A percentile compares a stretch with the other conserved stretches of the same genome.
phyloP scores from a whole-genome alignment of 2,797 vertebrate species.

The Scyliorhinus canicula region DNA sequence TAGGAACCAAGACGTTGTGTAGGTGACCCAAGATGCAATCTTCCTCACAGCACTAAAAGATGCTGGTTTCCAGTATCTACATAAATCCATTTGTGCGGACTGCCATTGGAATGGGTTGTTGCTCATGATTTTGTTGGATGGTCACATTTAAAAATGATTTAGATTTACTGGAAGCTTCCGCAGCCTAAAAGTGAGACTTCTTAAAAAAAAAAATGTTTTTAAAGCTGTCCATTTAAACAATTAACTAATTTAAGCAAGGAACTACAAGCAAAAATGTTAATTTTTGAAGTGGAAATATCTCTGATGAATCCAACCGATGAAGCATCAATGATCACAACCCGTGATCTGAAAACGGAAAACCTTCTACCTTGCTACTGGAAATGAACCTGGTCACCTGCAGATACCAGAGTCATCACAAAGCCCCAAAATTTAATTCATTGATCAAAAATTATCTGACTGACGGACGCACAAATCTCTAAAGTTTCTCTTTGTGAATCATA shows the following conservation, averaged over 20 bases:
- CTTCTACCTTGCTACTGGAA: background rate
- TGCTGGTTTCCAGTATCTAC: too few relatives aligned
- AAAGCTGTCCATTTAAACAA: background rate
- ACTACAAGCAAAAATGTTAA: background rate
- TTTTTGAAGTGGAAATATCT: background rate
- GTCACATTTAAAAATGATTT: background rate
- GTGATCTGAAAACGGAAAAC: background rate
- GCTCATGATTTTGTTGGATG: background rate
- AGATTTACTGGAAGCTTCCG: background rate
- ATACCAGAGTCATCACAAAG: too few relatives aligned
- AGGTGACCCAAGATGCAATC: too few relatives aligned
- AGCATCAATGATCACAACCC: background rate
- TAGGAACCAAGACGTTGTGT: too few relatives aligned
- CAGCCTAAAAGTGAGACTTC: background rate
- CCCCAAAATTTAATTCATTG: too few relatives aligned
- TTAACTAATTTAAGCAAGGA: background rate
- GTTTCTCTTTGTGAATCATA: too few relatives aligned
- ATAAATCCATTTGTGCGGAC: too few relatives aligned
- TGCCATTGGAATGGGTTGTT: too few relatives aligned
- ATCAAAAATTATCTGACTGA: too few relatives aligned
- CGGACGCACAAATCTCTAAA: too few relatives aligned
- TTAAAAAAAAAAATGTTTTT: too few relatives aligned
- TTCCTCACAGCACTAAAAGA: too few relatives aligned
- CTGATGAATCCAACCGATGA: background rate
- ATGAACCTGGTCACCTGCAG: background rate